These are phyloP conservation scores for Busseola fusca DNA, from an alignment of 2,888 invertebrate species.

Conservation along the genomic window DNA sequence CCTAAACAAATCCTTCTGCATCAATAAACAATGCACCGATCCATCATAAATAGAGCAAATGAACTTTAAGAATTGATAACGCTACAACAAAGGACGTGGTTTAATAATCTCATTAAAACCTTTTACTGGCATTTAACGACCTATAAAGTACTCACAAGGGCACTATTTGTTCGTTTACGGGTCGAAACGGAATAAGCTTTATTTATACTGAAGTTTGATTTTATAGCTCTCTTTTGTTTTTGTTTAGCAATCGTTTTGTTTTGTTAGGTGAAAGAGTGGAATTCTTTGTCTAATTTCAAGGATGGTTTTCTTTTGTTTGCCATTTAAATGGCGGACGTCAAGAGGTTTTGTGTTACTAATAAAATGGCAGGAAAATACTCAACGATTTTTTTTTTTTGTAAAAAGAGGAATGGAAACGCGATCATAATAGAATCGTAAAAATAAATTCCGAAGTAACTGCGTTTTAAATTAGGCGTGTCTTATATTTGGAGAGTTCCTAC, in stretches of 20 bases:
- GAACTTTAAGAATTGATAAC: constrained; percentile 67
- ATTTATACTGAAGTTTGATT: constrained; percentile 72
- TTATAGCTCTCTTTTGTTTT: constrained; percentile 71
- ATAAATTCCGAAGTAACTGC: background rate
- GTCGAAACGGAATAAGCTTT: constrained; percentile 64
- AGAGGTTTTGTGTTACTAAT: constrained; percentile 20
- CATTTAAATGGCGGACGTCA: constrained; percentile 12
- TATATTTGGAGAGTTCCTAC: background rate
- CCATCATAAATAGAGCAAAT: constrained; percentile 59
- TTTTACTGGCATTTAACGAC: constrained; percentile 82
- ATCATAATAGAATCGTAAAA: background rate
- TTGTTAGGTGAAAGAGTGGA: constrained; percentile 41
- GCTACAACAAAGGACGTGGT: constrained; percentile 61
- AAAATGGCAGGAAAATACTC: constrained; percentile 28
- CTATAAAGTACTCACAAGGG: constrained; percentile 81
- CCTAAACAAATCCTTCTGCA: constrained; percentile 29
- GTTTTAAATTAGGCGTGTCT: too few species aligned
- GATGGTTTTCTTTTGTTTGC: constrained; percentile 42
- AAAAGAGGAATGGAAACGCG: background rate
- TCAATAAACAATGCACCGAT: constrained; percentile 53
- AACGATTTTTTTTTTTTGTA: background rate
- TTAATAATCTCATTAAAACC: constrained; percentile 83
- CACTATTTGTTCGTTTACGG: constrained; percentile 74
- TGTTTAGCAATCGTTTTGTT: constrained; percentile 57
- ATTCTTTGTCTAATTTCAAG: constrained; percentile 48